These are phyloP conservation scores for Quadriops clusia DNA, from an alignment of 2,888 invertebrate species.

Conservation along the genomic window DNA sequence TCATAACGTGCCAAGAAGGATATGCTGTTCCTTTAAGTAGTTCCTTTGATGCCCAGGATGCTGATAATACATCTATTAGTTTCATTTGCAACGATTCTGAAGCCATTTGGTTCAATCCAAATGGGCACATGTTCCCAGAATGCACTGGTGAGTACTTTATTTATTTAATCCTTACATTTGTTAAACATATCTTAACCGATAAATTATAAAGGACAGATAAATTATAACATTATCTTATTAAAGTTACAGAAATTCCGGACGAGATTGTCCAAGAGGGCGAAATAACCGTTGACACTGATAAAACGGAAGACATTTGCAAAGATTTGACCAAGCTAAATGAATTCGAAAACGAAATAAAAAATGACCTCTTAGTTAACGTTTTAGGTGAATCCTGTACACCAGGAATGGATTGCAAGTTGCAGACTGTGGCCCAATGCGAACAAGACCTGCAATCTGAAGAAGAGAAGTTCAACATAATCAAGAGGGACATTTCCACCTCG, in stretches of 20 bases:
- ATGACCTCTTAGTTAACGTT: slow-evolving; percentile 22
- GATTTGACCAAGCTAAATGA: slow-evolving; percentile 32
- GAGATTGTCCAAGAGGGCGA: slow-evolving; percentile 39
- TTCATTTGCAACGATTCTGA: slow-evolving; percentile 31
- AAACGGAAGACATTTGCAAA: slow-evolving; percentile 32
- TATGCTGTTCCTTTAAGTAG: slow-evolving; percentile 43
- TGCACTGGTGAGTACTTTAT: slow-evolving; percentile 36
- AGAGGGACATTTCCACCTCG: slow-evolving; percentile 23
- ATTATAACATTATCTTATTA: slow-evolving; percentile 12
- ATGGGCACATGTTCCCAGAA: slow-evolving; percentile 40
- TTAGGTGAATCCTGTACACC: slow-evolving; percentile 17
- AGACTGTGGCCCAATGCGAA: slow-evolving; percentile 17
- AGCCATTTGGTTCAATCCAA: slow-evolving; percentile 32
- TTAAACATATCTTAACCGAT: slow-evolving; percentile 1
- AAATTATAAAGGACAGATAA: slow-evolving; percentile 1
- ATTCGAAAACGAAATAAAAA: slow-evolving; percentile 27
- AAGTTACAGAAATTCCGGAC: slow-evolving; percentile 40
- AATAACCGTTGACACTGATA: slow-evolving; percentile 33
- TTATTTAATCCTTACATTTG: neutral
- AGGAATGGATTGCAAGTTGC: slow-evolving; percentile 16
- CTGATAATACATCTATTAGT: slow-evolving; percentile 18
- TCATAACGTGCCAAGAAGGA: slow-evolving; percentile 47
- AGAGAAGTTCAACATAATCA: slow-evolving; percentile 27
- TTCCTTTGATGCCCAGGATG: slow-evolving; percentile 15
- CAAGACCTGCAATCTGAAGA: slow-evolving; percentile 19